Evolutionary conservation across 1,140 invertebrate genomes (phyloP), one percentile per base, ranked within the genome.

Genomic region (Zophobas atratus): DNA sequence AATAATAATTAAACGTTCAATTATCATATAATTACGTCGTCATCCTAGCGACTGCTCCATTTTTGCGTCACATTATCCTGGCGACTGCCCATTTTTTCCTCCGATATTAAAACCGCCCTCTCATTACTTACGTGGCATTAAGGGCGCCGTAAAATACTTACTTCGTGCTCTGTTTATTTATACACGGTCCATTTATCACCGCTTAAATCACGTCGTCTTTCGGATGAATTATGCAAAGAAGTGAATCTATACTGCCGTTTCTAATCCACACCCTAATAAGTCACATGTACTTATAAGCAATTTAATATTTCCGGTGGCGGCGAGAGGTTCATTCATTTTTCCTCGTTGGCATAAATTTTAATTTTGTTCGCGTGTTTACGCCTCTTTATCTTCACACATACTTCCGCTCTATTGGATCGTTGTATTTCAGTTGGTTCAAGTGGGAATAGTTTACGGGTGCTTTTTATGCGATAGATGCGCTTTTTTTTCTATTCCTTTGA

Each of bases 361-460:
- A n/a, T 56, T 51, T 73, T 55, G 2, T 51, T 51, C 20, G 20
- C 20, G 20, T 20, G 4, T 35, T 35, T 55, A 49, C 36, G n/a
- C n/a, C 71, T 34, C 53, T 73, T 51, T 73, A 73, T 73, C 71
- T 51, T 20, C 4, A 20, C n/a, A 51, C n/a, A 51, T 51, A 20
- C 43, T 46, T 46, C 43, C 3, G 3, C 43, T 46, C 43, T 8
- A 46, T 46, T 46, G 8, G 43, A 46, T 46, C 8, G 8, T 46
- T 8, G 43, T 46, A 8, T 8, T 46, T 46, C 8, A 46, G 3
- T 4, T 4, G 8, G 43, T 46, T 20, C 20, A 20, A 20, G 20
- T 20, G 20, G 20, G 20, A 20, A 20, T 20, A 20, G 20, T 20
- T 20, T 20, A 20, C 43, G 43, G 3, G 3, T 46, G 43, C 8